phyloP scores from a whole-genome alignment of 1,140 invertebrate species.

The Drosophila pallidifrons region DNA sequence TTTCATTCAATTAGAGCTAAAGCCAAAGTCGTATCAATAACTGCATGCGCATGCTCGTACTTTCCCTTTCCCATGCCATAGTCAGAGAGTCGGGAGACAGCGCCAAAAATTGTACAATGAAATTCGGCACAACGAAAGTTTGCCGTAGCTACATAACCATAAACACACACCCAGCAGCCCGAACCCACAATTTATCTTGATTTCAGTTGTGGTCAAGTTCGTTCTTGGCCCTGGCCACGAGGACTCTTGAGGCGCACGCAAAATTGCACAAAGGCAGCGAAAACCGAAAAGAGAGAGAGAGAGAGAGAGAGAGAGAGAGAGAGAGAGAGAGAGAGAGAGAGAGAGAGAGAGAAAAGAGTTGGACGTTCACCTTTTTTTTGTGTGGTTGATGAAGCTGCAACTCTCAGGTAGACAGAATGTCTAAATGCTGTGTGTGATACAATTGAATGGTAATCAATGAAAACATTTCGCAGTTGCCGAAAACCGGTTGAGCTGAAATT shows the following conservation, averaged over 20 bases:
- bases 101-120: slow-evolving; percentile 71
- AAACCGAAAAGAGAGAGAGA: slow-evolving; percentile 10
- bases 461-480: slow-evolving; percentile 44
- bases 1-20: slow-evolving; percentile 69
- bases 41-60: slow-evolving; percentile 59
- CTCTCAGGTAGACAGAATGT: slow-evolving; percentile 36
- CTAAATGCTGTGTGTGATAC: slow-evolving; percentile 6
- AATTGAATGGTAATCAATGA: slow-evolving; percentile 69
- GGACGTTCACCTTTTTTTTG: slow-evolving; percentile 22
- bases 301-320: too few relatives aligned
- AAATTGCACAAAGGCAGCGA: slow-evolving; percentile 44
- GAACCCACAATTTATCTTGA: slow-evolving; percentile 72
- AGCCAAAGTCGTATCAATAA: slow-evolving; percentile 68
- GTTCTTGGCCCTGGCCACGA: slow-evolving; percentile 44
- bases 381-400: slow-evolving; percentile 48
- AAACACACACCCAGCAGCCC: slow-evolving; percentile 28
- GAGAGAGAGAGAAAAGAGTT: not conserved
- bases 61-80: slow-evolving; percentile 73
- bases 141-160: slow-evolving; percentile 43
- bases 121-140: slow-evolving; percentile 82
- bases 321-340: too few relatives aligned
- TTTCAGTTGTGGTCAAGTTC: slow-evolving; percentile 51
- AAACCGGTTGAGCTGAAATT: slow-evolving; percentile 56
- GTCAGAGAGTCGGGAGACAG: slow-evolving; percentile 21
- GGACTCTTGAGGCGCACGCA: slow-evolving; percentile 36